Conservation (phyloP, 2,113 vertebrate genomes). For the Tragelaphus imberbis region DNA sequence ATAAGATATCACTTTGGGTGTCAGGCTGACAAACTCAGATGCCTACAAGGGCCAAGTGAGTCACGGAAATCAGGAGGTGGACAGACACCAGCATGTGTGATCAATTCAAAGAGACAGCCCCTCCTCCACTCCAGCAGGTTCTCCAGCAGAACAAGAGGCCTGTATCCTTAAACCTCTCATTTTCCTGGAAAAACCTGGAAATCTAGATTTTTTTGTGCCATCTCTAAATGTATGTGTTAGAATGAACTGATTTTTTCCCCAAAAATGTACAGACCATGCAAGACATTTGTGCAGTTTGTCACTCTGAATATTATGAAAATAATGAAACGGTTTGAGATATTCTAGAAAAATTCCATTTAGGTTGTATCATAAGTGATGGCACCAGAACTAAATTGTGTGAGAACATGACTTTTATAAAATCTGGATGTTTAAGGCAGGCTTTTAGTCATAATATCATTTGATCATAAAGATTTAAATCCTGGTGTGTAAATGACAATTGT, state of each 20-base stretch:
- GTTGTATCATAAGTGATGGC: background rate
- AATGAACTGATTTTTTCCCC: background rate
- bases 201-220: background rate
- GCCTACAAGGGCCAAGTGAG: background rate
- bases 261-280: background rate
- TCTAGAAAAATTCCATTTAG: background rate
- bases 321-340: background rate
- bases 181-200: constrained; percentile 12
- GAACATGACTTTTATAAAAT: background rate
- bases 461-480: background rate
- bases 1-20: background rate
- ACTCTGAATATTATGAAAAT: constrained; percentile 10
- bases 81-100: background rate
- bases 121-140: background rate
- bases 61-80: background rate
- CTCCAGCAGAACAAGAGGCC: background rate
- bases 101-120: background rate
- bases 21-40: background rate
- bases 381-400: background rate
- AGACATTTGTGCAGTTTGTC: background rate
- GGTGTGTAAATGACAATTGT: background rate
- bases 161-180: background rate
- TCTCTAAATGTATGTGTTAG: background rate
- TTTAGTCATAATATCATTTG: background rate
- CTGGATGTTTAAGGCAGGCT: background rate